Evolutionary conservation across 2,113 vertebrate genomes (phyloP).

Genomic region (Casuarius casuarius): DNA sequence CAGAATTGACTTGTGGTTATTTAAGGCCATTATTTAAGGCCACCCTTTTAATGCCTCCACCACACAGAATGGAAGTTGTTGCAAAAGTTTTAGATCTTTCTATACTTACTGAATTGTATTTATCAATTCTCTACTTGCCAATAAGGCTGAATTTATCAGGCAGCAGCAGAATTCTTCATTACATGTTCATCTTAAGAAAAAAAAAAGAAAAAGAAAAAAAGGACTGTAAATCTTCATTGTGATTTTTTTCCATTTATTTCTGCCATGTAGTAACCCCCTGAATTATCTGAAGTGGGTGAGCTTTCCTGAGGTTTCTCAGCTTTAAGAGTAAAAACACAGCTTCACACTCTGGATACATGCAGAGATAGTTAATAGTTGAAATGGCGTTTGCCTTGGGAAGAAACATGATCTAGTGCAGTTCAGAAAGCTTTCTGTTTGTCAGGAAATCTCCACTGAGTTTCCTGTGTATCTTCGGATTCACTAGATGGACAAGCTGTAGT

Average conservation of each 20-base stretch:
- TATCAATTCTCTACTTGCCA: background rate
- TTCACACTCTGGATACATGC: background rate
- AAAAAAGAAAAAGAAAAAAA: accelerated
- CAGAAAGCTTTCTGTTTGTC: background rate
- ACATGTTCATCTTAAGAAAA: background rate
- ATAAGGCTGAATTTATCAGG: background rate
- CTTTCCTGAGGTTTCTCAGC: background rate
- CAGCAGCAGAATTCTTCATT: background rate
- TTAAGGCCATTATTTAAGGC: background rate
- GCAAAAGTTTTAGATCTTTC: background rate
- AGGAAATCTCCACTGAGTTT: background rate
- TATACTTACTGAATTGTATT: background rate
- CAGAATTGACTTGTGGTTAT: background rate
- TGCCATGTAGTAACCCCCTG: background rate
- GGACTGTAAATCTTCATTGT: background rate
- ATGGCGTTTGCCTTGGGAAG: background rate
- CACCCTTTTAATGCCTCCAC: background rate
- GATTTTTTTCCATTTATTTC: background rate
- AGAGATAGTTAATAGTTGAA: background rate
- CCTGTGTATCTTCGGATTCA: background rate
- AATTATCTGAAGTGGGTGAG: background rate
- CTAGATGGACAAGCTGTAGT: background rate
- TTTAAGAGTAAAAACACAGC: background rate
- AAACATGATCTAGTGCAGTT: background rate
- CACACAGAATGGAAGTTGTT: background rate